phyloP scores from a whole-genome alignment of 2,113 vertebrate species.

The Ceyx melanurus region DNA sequence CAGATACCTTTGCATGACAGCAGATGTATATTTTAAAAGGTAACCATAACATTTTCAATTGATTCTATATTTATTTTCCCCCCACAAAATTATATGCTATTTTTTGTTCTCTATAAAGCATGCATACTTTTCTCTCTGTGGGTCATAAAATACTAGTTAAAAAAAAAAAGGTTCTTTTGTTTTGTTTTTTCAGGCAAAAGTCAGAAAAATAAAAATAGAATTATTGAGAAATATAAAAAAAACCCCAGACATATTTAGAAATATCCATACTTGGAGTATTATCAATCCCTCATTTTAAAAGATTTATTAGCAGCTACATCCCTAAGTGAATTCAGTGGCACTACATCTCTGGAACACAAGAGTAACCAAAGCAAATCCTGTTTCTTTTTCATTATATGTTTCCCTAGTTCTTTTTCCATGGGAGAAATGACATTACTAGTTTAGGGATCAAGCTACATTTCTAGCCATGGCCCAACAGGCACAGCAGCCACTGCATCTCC shows the following conservation, averaged over 20 bases:
- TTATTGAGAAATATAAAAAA: constrained; percentile 49
- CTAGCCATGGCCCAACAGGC: not conserved
- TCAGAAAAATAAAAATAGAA: constrained; percentile 48
- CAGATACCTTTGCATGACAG: not conserved
- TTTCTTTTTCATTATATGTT: not conserved
- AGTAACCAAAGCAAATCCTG: not conserved
- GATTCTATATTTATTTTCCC: not conserved
- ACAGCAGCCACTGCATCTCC: not conserved
- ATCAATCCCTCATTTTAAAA: not conserved
- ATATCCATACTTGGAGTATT: not conserved
- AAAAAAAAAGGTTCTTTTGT: not conserved
- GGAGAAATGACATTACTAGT: not conserved
- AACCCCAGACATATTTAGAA: constrained; percentile 10
- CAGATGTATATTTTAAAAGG: not conserved
- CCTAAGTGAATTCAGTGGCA: not conserved
- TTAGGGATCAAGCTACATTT: not conserved
- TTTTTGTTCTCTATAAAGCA: not conserved
- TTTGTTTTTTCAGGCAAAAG: constrained; percentile 4
- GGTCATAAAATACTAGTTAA: not conserved
- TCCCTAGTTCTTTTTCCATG: not conserved
- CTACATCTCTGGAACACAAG: not conserved
- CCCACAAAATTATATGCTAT: not conserved
- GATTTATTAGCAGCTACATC: not conserved
- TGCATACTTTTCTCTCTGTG: not conserved
- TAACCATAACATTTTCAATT: not conserved